These are phyloP conservation scores for Notothenia coriiceps DNA, from an alignment of 2,113 vertebrate genomes.

Conservation along the genomic window DNA sequence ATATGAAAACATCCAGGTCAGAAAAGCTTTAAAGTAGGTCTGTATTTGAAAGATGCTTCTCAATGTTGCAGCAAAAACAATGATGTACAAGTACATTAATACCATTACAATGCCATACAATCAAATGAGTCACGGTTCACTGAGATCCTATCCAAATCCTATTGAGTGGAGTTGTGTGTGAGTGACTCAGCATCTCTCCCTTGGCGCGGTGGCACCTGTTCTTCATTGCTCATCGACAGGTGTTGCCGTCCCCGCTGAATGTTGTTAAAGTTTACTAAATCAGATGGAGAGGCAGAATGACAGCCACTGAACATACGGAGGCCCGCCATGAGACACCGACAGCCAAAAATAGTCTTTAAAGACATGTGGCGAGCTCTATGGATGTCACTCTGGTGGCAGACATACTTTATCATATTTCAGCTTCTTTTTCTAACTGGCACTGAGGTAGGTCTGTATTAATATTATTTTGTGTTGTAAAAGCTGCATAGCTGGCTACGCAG, in stretches of 20 bases:
- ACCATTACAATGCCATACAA: not conserved
- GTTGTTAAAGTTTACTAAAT: constrained; percentile 49
- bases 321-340: not conserved
- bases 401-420: not conserved
- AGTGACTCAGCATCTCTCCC: constrained; percentile 64
- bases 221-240: constrained; percentile 58
- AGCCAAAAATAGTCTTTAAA: constrained; percentile 25
- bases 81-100: not conserved
- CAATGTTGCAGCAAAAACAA: not conserved
- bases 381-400: not conserved
- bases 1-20: not conserved
- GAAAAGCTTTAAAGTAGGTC: not conserved
- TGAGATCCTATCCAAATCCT: constrained; percentile 1
- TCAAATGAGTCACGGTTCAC: constrained; percentile 26
- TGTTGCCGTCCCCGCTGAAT: constrained; percentile 57
- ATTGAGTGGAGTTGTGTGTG: constrained; percentile 17
- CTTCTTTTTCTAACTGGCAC: not conserved
- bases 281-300: constrained; percentile 56
- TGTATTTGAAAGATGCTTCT: not conserved
- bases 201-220: constrained; percentile 54
- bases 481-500: not conserved
- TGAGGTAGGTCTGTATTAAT: not conserved
- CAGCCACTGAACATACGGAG: constrained; percentile 36
- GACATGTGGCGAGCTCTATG: not conserved
- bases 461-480: not conserved